A percentile compares a stretch with the other conserved stretches of the same genome.
These are phyloP conservation scores for Drosophila neotestacea DNA, from an alignment of 2,888 invertebrate species.

Conservation along the genomic window DNA sequence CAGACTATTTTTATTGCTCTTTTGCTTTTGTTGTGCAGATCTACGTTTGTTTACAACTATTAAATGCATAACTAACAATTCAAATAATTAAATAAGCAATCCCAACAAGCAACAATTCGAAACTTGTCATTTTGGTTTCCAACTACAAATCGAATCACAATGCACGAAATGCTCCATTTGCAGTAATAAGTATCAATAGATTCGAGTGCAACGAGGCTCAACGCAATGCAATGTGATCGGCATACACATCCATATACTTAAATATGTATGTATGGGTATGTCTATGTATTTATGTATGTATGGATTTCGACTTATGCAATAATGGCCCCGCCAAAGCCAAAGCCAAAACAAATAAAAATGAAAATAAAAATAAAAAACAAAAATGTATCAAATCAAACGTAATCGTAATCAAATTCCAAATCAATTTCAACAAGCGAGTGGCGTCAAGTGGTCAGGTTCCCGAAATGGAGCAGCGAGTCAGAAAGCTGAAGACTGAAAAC, in stretches of 20 bases:
- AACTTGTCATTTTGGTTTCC: constrained; percentile 1
- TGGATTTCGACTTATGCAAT: constrained; percentile 51
- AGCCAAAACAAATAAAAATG: constrained; percentile 29
- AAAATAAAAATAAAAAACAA: constrained; percentile 1
- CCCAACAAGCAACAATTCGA: not conserved
- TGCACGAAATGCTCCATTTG: constrained; percentile 46
- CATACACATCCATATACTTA: constrained; percentile 17
- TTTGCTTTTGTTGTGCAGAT: no score
- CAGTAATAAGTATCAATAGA: constrained; percentile 24
- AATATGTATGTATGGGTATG: not conserved
- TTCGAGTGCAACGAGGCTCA: constrained; percentile 50
- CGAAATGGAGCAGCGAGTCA: constrained; percentile 36
- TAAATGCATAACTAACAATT: not conserved
- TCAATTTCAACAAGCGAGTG: constrained; percentile 38
- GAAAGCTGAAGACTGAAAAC: constrained; percentile 1
- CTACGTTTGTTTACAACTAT: not conserved
- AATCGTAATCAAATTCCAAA: constrained; percentile 62
- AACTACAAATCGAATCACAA: constrained; percentile 25
- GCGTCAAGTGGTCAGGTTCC: constrained; percentile 35
- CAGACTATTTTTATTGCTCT: no score
- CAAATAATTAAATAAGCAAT: not conserved
- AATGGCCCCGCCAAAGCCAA: constrained; percentile 51
- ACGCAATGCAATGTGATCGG: constrained; percentile 47
- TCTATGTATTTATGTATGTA: constrained; percentile 10
- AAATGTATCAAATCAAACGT: constrained; percentile 21